Conservation (phyloP, 1,140 invertebrate species). For the Conus ventricosus region DNA sequence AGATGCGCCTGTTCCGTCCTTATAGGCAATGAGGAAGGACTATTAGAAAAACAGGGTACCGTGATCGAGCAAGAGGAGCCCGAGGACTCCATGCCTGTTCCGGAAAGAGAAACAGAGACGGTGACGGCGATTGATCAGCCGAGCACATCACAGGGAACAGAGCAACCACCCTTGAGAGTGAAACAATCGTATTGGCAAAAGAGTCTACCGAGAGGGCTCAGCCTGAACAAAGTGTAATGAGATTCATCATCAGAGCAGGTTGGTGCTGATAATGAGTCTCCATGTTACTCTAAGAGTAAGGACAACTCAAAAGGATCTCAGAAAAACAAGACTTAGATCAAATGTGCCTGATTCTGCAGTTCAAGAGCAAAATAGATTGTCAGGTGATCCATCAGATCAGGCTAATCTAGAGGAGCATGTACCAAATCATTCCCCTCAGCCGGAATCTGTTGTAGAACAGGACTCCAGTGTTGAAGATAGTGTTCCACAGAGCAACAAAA, state of each 20-base stretch:
- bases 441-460: background rate
- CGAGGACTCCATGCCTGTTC: no score
- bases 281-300: background rate
- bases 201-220: background rate
- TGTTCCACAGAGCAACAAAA: background rate
- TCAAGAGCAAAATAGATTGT: background rate
- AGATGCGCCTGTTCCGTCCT: no score
- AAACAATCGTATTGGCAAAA: no score
- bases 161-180: no score
- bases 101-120: no score
- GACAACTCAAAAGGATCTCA: background rate
- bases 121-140: no score
- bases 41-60: no score
- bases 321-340: background rate
- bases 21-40: no score
- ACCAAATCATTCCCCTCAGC: no score
- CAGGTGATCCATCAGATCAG: background rate
- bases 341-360: background rate
- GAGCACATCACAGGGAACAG: no score
- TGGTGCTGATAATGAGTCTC: background rate
- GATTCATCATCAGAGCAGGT: background rate
- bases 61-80: no score
- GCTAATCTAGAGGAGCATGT: no score
- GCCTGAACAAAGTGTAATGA: background rate
- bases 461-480: background rate